phyloP scores from a whole-genome alignment of 2,888 invertebrate species.

The Tineola bisselliella region DNA sequence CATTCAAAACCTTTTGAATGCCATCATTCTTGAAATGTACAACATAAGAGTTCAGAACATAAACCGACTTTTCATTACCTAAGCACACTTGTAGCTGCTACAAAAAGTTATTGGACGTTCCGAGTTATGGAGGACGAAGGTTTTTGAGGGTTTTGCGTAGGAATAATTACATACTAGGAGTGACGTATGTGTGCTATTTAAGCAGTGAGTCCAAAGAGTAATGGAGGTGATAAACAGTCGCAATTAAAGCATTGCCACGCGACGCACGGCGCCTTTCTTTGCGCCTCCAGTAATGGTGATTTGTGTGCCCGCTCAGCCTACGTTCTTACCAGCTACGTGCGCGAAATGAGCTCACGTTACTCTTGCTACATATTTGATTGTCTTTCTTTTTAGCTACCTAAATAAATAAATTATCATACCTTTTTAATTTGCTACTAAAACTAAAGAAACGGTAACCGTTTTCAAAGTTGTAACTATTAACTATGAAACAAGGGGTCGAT shows the following conservation, averaged over 20 bases:
- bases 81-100: conserved; percentile 1
- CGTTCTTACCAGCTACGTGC: conserved; percentile 17
- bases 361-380: conserved; percentile 13
- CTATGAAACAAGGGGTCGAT: neutral
- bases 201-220: conserved; percentile 53
- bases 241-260: conserved; percentile 65
- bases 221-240: conserved; percentile 60
- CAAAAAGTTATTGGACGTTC: neutral
- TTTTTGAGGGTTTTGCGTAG: conserved; percentile 52
- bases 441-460: neutral
- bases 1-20: conserved; percentile 2
- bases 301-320: conserved; percentile 34
- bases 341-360: conserved; percentile 9
- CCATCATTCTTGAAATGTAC: neutral
- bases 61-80: neutral
- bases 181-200: conserved; percentile 64
- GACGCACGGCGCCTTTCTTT: conserved; percentile 60
- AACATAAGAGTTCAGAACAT: neutral
- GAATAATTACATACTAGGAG: conserved; percentile 61
- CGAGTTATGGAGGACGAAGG: neutral
- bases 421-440: neutral
- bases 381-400: neutral
- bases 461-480: neutral
- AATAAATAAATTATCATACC: neutral
- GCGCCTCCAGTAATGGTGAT: conserved; percentile 53